Evolutionary conservation across 2,113 vertebrate species (phyloP).

Genomic region (Pholis gunnellus): DNA sequence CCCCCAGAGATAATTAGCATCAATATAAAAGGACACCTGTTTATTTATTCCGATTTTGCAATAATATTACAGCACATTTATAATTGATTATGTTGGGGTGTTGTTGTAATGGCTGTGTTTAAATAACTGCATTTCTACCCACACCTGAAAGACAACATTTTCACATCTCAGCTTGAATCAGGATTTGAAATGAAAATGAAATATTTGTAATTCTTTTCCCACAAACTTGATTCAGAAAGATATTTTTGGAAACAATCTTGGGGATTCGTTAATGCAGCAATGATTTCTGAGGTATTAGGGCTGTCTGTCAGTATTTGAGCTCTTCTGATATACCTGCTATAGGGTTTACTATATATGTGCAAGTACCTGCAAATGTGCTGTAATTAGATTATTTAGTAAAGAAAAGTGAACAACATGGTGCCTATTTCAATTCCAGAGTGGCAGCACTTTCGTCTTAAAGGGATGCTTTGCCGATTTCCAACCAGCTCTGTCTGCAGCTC

Average conservation of each 20-base stretch:
- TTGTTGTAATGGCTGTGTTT: neutral
- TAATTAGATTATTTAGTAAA: neutral
- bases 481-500: neutral
- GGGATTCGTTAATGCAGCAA: neutral
- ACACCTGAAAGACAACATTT: neutral
- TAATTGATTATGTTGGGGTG: conserved; percentile 7
- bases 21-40: conserved; percentile 20
- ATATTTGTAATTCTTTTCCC: neutral
- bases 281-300: neutral
- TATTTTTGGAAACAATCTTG: neutral
- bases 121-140: neutral
- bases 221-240: neutral
- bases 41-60: conserved; percentile 44
- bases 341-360: neutral
- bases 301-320: neutral
- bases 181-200: neutral
- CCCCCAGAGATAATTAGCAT: conserved; percentile 50
- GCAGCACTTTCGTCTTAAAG: neutral
- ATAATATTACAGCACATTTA: conserved; percentile 18
- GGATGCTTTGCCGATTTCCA: neutral
- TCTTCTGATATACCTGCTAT: neutral
- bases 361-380: neutral
- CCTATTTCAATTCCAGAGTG: neutral
- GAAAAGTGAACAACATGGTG: neutral
- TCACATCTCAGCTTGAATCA: neutral